Base-by-base conservation (phyloP, 2,797 vertebrate species). In the Lerista edwardsae region DNA sequence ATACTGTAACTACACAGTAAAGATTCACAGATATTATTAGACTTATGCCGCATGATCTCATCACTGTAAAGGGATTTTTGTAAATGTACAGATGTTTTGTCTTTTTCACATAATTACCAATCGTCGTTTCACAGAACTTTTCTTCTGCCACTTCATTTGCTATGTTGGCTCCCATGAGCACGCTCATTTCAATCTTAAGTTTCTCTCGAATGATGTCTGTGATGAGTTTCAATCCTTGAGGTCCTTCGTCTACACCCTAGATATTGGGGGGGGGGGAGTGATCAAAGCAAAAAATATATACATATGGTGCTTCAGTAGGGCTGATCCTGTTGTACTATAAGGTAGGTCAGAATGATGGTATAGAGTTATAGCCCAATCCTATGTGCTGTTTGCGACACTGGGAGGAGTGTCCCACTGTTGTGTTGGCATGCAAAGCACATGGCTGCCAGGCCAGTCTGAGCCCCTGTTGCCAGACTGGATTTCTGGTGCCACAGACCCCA, bases 121-220 rank as follows among this genome's bases (percentile, higher is more conserved):
- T 97, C 75, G 98, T 98, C 76, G 97, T 98, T 95, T 98, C 97
- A 69, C 98, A 98, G 95, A 98, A 98, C 94, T 98, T 97, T 93
- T 97, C 97, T 0, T 97, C 97, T 0, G 98, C 98, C 90, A 98
- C 97, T 93, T 98, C 98, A 29, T 75, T 97, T 84, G 98, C 98
- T 59, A 98, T 98, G 94, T 98, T 98, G 71, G 98, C 98, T 19
- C 97, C 98, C 98, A 98, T 98, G 34, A 98, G 96, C 80, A 98
- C 97, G 1, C 97, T 97, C 89, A 98, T 94, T 6, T 98, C 97
- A 9, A 98, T 97, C 73, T 96, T 95, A 75, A 98, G 95, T 83
- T 97, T 97, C 89, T 97, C 97, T 72, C 97, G 93, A 92, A 98
- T 97, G 94, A 97, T 96, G 93, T 98, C 96, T 0, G 97, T 97